Evolutionary conservation across 1,140 invertebrate species (phyloP).

Genomic region (Cepaea nemoralis): DNA sequence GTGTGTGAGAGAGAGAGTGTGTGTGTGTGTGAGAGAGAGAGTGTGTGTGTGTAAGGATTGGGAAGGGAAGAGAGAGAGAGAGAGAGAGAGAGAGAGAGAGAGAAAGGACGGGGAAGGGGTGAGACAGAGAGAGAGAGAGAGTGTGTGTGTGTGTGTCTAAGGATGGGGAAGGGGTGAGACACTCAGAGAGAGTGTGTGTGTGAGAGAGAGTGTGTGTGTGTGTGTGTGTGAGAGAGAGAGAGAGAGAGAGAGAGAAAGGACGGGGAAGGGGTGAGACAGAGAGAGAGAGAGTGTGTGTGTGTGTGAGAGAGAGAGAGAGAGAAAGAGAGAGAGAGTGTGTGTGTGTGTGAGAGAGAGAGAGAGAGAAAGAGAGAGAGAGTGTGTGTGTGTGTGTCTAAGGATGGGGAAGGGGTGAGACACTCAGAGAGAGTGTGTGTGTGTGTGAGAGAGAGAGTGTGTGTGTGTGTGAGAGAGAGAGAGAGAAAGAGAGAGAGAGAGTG

Average conservation of each 20-base stretch:
- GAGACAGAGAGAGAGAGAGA: no score
- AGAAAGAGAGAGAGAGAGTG: no score
- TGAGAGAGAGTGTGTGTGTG: not conserved
- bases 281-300: not conserved
- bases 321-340: not conserved
- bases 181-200: not conserved
- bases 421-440: not conserved
- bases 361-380: conserved; percentile 4
- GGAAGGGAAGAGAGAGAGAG: no score
- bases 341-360: not conserved
- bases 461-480: not conserved
- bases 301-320: conserved; percentile 4
- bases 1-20: not conserved
- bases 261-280: not conserved
- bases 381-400: not conserved
- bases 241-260: not conserved
- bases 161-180: no score
- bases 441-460: not conserved
- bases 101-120: no score
- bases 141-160: no score
- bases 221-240: not conserved
- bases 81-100: no score
- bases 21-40: not conserved
- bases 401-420: no score
- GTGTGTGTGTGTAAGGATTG: no score